Conservation (phyloP, 2,797 vertebrate genomes). For the Gila robusta region DNA sequence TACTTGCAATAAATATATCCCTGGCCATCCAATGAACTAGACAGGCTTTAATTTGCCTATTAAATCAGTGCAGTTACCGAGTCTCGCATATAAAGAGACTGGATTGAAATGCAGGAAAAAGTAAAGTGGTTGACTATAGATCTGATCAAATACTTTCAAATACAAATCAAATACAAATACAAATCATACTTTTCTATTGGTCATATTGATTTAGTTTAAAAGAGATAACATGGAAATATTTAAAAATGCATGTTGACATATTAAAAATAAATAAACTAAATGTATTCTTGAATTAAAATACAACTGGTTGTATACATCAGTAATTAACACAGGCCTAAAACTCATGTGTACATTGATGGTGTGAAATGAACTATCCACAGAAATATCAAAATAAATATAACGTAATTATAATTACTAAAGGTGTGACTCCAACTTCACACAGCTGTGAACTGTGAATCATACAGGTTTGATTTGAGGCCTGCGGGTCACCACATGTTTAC, state of each 20-base stretch:
- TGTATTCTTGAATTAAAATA: neutral
- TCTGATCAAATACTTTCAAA: neutral
- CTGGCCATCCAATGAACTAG: slow-evolving; percentile 40
- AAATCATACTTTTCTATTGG: too few relatives aligned
- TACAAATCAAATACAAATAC: too few relatives aligned
- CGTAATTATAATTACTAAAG: neutral
- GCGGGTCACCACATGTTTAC: neutral
- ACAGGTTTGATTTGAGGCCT: neutral
- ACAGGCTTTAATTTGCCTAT: slow-evolving; percentile 42
- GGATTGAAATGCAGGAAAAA: neutral
- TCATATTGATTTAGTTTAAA: too few relatives aligned
- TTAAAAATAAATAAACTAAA: neutral
- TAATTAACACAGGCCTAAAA: neutral
- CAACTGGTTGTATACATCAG: neutral
- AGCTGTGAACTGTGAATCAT: neutral
- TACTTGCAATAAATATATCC: slow-evolving; percentile 19
- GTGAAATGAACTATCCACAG: neutral
- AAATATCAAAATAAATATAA: neutral
- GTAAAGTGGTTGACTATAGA: neutral
- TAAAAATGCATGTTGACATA: neutral
- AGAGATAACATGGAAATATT: neutral
- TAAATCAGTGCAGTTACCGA: slow-evolving; percentile 40
- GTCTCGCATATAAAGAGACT: slow-evolving; percentile 27
- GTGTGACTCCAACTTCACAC: neutral
- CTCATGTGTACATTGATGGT: neutral